Base-by-base conservation (phyloP, 2,888 invertebrate species). In the Caenorhabditis imperialis region DNA sequence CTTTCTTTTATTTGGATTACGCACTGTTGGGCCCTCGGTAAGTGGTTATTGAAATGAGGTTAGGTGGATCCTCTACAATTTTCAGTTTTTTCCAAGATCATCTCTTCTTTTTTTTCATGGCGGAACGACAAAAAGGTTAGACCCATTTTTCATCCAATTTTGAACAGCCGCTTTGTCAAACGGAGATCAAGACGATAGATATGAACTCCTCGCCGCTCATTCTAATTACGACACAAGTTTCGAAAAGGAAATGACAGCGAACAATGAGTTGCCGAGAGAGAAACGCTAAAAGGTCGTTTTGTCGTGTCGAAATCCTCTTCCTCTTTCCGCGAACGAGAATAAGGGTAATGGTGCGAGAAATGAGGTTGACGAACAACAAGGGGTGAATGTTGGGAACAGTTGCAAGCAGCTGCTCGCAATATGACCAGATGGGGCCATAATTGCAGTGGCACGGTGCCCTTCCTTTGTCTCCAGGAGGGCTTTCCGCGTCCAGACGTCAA, bases 1-100 rank as follows among this genome's bases (percentile, higher is more conserved):
- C 67, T 67, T 67, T 67, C 67, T 42, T 51, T 58, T 57, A 67
- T 67, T 67, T 67, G 57, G 65, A 65, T 65, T 57, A 55, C 67
- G 51, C 57, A 51, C 51, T 67, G 30, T 30, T 50, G 51, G 67
- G 54, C 20, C 51, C 44, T 57, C 45, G 48, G 48, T 55, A 63
- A 25, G 63, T 55, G 63, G 63, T 63, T 47, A 63, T n/a, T n/a
- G 48, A 55, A 63, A 63, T 37, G 63, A 63, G 63, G 63, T 63
- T 47, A 63, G 63, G 45, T 48, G 47, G 10, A 22, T 63, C 27
- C 12, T 20, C 44, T 14, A 20, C 40, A 54, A 53, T 47, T 48
- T 48, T 48, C 25, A 48, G 45, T 42, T 61, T 37, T 57, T 57
- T 23, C 20, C 14, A 22, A 25, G 5, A 12, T 16, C 6, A 20